These are phyloP conservation scores for Chrysemys picta DNA, from an alignment of 2,113 vertebrate genomes.

Conservation along the genomic window DNA sequence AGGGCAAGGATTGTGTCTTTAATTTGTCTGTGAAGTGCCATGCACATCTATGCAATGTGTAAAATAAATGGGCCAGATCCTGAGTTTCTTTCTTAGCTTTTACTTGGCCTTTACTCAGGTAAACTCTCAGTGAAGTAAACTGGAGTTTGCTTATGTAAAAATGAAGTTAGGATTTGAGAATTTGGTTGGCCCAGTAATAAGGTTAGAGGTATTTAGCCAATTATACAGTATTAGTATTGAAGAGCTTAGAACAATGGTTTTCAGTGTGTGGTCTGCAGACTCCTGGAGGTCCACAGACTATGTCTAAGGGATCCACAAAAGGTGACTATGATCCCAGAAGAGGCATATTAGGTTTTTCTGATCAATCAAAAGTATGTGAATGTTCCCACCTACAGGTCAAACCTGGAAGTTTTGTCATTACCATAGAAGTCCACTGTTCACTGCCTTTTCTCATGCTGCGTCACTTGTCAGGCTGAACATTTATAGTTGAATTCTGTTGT, in stretches of 20 bases:
- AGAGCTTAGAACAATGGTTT: background rate
- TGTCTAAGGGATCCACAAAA: background rate
- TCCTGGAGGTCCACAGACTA: too few relatives aligned
- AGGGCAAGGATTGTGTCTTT: background rate
- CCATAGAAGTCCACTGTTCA: background rate
- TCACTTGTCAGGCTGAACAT: too few relatives aligned
- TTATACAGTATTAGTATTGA: background rate
- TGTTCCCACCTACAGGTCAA: background rate
- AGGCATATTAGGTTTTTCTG: background rate
- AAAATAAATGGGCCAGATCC: background rate
- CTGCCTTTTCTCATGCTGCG: background rate
- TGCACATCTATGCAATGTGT: background rate
- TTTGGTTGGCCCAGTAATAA: conserved; percentile 22
- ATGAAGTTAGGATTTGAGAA: background rate
- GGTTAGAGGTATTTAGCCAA: background rate
- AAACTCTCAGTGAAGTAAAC: conserved; percentile 37
- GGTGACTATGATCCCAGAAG: background rate
- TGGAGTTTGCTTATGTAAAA: conserved; percentile 3
- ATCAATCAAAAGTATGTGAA: background rate
- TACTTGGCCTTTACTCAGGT: background rate
- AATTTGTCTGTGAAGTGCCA: conserved; percentile 7
- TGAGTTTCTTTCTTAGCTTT: conserved; percentile 2
- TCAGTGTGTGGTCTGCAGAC: background rate
- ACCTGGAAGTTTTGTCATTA: background rate
- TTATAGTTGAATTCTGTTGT: background rate